These are phyloP conservation scores for Actinemys pallida DNA, from an alignment of 2,113 vertebrate species.

Conservation along the genomic window DNA sequence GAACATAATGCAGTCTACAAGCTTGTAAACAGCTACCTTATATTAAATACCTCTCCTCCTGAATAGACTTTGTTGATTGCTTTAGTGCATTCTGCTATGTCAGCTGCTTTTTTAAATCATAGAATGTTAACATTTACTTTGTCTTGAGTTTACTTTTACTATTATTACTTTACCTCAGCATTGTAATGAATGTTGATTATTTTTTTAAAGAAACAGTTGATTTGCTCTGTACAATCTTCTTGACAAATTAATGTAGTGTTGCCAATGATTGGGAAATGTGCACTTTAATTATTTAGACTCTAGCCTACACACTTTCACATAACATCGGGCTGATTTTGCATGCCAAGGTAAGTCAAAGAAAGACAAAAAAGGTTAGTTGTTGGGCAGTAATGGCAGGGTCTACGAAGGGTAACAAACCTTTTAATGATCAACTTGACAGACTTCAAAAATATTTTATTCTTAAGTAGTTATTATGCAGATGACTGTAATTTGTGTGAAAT, in stretches of 20 bases:
- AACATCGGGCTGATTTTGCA: conserved; percentile 35
- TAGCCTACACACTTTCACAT: conserved; percentile 26
- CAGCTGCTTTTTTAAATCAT: conserved; percentile 3
- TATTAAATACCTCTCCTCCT: not conserved
- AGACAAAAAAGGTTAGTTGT: conserved; percentile 51
- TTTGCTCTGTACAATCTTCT: conserved; percentile 30
- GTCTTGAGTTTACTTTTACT: conserved; percentile 15
- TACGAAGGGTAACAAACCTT: conserved; percentile 38
- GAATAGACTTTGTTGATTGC: not conserved
- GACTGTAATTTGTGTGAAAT: conserved; percentile 68
- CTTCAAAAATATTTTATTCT: conserved; percentile 53
- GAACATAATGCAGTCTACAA: not conserved
- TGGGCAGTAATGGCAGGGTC: conserved; percentile 25
- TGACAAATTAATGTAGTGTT: conserved; percentile 56
- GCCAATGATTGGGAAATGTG: not conserved
- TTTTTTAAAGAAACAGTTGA: conserved; percentile 5
- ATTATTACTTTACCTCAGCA: not conserved
- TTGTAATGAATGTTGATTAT: not conserved
- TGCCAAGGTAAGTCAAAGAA: conserved; percentile 52
- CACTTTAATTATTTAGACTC: conserved; percentile 56
- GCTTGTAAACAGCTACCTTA: not conserved
- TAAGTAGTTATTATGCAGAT: conserved; percentile 51
- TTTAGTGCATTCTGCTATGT: conserved; percentile 14
- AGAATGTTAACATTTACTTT: not conserved
- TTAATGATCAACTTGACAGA: conserved; percentile 48